A percentile compares a stretch with the other conserved stretches of the same genome.
phyloP scores from a whole-genome alignment of 2,113 vertebrate species.

The Blennius ocellaris region DNA sequence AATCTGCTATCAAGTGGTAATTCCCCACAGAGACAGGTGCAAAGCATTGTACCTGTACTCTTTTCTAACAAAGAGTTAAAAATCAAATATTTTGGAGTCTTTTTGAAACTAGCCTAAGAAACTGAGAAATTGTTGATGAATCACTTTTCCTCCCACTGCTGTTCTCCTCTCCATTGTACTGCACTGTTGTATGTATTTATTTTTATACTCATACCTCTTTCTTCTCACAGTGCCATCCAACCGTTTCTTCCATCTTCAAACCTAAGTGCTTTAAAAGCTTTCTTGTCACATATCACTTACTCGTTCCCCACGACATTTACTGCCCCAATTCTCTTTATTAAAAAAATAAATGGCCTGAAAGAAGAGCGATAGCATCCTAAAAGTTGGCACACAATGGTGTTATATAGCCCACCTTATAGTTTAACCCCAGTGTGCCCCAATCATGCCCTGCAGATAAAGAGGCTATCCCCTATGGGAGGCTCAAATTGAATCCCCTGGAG shows the following conservation, averaged over 20 bases:
- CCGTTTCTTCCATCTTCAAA: slow-evolving; percentile 64
- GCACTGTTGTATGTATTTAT: slow-evolving; percentile 68
- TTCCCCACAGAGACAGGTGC: slow-evolving; percentile 30
- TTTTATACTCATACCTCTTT: slow-evolving; percentile 74
- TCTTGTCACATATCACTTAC: slow-evolving; percentile 75
- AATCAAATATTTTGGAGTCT: slow-evolving; percentile 62
- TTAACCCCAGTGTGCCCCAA: slow-evolving; percentile 74
- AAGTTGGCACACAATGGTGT: slow-evolving; percentile 69
- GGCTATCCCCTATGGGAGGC: slow-evolving; percentile 72
- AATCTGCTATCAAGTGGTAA: slow-evolving; percentile 41
- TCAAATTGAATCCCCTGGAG: slow-evolving; percentile 68
- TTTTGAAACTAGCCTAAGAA: slow-evolving; percentile 69
- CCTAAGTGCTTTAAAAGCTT: slow-evolving; percentile 74
- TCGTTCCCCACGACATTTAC: slow-evolving; percentile 61
- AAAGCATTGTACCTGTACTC: slow-evolving; percentile 27
- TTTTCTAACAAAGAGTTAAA: slow-evolving; percentile 52
- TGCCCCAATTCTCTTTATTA: slow-evolving; percentile 62
- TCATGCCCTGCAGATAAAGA: slow-evolving; percentile 69
- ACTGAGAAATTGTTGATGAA: slow-evolving; percentile 74
- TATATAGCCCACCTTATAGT: slow-evolving; percentile 69
- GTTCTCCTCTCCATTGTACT: slow-evolving; percentile 64
- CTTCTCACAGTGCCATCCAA: slow-evolving; percentile 55
- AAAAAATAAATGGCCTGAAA: slow-evolving; percentile 52
- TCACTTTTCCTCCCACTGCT: slow-evolving; percentile 75
- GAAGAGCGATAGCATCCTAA: slow-evolving; percentile 49